Evolutionary conservation across 2,797 vertebrate species (phyloP).

Genomic region (Chlorospingus flavigularis): DNA sequence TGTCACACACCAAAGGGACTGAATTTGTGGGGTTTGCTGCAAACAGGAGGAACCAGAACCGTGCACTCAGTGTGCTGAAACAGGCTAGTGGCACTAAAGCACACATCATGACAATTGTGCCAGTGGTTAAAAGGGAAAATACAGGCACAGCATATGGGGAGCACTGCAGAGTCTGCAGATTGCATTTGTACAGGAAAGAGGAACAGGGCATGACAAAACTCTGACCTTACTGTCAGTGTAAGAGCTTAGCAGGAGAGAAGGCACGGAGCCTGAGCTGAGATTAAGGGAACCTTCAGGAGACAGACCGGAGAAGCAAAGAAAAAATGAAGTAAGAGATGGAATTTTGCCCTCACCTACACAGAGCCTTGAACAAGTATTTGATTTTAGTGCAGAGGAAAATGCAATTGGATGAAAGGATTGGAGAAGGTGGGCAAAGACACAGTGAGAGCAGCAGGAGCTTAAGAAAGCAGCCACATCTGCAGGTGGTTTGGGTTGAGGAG

Average conservation of each 20-base stretch:
- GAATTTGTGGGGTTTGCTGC: not conserved
- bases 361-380: not conserved
- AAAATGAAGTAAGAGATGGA: not conserved
- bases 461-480: not conserved
- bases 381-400: not conserved
- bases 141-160: not conserved
- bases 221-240: not conserved
- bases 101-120: not conserved
- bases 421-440: not conserved
- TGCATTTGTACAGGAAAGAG: not conserved
- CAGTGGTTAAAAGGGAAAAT: not conserved
- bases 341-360: not conserved
- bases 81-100: not conserved
- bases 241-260: not conserved
- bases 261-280: not conserved
- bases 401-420: not conserved
- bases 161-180: not conserved
- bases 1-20: not conserved
- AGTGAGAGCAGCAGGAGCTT: not conserved
- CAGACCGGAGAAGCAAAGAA: rapidly evolving
- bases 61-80: not conserved
- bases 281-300: not conserved
- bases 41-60: not conserved
- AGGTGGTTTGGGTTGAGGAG: not conserved
- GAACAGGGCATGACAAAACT: not conserved